A percentile compares a stretch with the other conserved stretches of the same genome.
These are phyloP conservation scores for Volucella inanis DNA, from an alignment of 2,888 invertebrate genomes.

Conservation along the genomic window DNA sequence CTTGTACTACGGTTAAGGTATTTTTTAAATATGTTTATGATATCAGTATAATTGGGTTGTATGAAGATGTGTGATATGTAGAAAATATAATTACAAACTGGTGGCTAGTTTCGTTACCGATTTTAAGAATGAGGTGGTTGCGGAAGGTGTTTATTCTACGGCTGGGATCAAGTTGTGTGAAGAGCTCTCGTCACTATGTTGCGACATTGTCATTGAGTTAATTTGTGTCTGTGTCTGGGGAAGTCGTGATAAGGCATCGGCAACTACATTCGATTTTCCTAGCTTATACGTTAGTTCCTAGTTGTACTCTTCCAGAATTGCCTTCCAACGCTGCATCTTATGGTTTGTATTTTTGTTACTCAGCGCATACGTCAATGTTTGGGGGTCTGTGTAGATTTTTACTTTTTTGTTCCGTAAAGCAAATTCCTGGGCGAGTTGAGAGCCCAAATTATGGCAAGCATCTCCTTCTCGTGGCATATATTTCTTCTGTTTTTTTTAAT, in stretches of 20 bases:
- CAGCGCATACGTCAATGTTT: conserved; percentile 14
- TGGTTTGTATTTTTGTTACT: conserved; percentile 17
- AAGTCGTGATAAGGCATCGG: conserved; percentile 2
- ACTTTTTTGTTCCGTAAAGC: too few relatives aligned
- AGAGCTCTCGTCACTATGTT: conserved; percentile 27
- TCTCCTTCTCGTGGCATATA: too few relatives aligned
- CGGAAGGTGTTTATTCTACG: conserved; percentile 33
- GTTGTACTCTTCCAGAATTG: background rate
- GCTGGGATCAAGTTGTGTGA: conserved; percentile 30
- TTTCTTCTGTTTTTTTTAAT: too few relatives aligned
- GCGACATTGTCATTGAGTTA: conserved; percentile 9
- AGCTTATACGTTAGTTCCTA: conserved; percentile 4
- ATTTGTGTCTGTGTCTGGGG: background rate
- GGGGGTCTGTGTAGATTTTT: too few relatives aligned
- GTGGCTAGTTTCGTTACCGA: conserved; percentile 40
- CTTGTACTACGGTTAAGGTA: conserved; percentile 32
- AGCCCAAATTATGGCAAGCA: too few relatives aligned
- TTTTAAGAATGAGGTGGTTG: conserved; percentile 33
- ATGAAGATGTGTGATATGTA: conserved; percentile 40
- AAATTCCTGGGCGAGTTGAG: too few relatives aligned
- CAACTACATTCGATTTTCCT: background rate
- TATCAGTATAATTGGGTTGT: conserved; percentile 35
- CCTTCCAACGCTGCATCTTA: background rate
- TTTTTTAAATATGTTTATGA: conserved; percentile 38
- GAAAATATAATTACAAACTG: conserved; percentile 41